These are phyloP conservation scores for Hyperopisus bebe DNA, from an alignment of 2,113 vertebrate genomes.

Conservation along the genomic window DNA sequence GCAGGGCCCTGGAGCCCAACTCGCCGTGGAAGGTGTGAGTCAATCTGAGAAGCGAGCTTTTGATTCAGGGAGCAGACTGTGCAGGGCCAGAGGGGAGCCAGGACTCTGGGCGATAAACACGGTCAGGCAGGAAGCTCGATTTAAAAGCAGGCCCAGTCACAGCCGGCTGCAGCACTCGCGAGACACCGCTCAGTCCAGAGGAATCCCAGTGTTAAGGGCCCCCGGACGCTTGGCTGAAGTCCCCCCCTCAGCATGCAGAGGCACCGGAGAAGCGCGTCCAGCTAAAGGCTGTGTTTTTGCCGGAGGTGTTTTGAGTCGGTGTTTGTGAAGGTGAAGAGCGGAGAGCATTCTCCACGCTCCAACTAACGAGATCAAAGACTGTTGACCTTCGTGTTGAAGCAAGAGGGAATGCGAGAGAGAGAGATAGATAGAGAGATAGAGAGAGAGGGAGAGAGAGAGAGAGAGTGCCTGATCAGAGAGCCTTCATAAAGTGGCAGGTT, in stretches of 20 bases:
- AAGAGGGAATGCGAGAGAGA: background rate
- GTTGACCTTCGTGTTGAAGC: background rate
- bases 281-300: background rate
- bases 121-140: background rate
- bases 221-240: background rate
- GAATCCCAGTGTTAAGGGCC: background rate
- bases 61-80: background rate
- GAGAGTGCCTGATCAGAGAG: background rate
- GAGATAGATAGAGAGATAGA: no score
- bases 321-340: background rate
- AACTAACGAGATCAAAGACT: background rate
- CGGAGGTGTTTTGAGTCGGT: background rate
- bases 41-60: background rate
- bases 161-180: background rate
- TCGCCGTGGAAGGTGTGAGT: background rate
- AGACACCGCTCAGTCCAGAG: background rate
- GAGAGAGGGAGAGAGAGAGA: background rate
- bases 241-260: background rate
- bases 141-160: background rate
- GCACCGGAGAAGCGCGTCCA: background rate
- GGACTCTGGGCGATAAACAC: background rate
- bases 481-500: background rate
- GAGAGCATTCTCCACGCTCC: background rate
- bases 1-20: background rate
- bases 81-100: background rate